Percentiles rank a stretch among this genome's conserved stretches.
phyloP scores from a whole-genome alignment of 2,797 vertebrate species.

The Bryconaethiops microstoma region DNA sequence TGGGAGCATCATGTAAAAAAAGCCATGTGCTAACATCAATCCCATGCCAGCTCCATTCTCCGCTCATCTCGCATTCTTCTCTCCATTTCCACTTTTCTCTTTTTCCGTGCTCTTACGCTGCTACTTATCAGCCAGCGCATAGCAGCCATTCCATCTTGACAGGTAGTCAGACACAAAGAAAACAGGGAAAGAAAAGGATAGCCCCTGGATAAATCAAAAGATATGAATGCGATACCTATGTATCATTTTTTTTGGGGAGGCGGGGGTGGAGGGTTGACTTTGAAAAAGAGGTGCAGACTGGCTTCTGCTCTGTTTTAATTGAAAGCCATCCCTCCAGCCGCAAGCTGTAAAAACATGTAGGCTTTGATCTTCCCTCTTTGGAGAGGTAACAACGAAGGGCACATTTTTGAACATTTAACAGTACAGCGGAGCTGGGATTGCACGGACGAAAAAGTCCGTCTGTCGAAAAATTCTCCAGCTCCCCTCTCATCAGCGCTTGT shows the following conservation, averaged over 20 bases:
- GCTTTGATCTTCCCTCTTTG: constrained; percentile 64
- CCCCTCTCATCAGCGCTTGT: constrained; percentile 14
- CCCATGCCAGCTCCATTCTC: constrained; percentile 40
- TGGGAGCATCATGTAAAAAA: constrained; percentile 35
- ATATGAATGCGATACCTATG: constrained; percentile 54
- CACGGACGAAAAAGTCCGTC: constrained; percentile 12
- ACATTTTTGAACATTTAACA: constrained; percentile 39
- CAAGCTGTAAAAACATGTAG: constrained; percentile 57
- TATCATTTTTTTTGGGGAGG: constrained; percentile 35
- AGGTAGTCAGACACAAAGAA: constrained; percentile 52
- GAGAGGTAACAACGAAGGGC: constrained; percentile 45
- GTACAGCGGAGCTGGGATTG: constrained; percentile 8
- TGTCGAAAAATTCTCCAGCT: constrained; percentile 8
- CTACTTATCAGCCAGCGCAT: constrained; percentile 48
- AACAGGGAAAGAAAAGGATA: constrained; percentile 36
- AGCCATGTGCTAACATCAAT: constrained; percentile 55
- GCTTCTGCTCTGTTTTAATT: constrained; percentile 45
- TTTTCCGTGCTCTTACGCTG: constrained; percentile 56
- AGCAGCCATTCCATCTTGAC: constrained; percentile 52
- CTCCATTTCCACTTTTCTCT: constrained; percentile 33
- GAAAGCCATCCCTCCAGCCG: constrained; percentile 49
- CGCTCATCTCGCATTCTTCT: constrained; percentile 41
- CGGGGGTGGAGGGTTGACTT: constrained; percentile 43
- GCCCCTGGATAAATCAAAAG: constrained; percentile 43
- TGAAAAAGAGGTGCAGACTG: constrained; percentile 39